Conservation (phyloP, 2,888 invertebrate species). For the Desoria tigrina region DNA sequence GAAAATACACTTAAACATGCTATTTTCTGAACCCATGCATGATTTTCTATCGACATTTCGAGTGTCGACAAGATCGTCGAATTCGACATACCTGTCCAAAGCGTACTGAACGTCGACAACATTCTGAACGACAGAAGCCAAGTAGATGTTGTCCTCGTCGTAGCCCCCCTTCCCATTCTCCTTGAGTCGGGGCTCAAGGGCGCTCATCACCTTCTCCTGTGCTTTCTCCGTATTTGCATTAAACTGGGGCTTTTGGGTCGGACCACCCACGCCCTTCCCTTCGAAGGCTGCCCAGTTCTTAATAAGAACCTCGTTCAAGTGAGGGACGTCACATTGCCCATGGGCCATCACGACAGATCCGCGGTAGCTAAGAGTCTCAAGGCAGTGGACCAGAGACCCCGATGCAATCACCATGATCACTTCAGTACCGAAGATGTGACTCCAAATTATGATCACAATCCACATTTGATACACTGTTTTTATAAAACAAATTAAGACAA, state of each 20-base stretch:
- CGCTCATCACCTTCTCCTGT: conserved; percentile 42
- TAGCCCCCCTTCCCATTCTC: conserved; percentile 35
- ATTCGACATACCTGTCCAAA: conserved; percentile 41
- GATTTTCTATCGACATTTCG: no score
- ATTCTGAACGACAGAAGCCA: conserved; percentile 52
- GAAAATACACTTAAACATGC: no score
- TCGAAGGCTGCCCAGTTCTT: conserved; percentile 53
- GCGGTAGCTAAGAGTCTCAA: conserved; percentile 50
- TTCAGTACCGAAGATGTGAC: conserved; percentile 45
- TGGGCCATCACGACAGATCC: conserved; percentile 53
- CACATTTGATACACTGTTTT: conserved; percentile 46
- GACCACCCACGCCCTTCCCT: conserved; percentile 32
- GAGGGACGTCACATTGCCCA: conserved; percentile 51
- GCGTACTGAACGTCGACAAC: conserved; percentile 53
- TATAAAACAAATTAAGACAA: no score
- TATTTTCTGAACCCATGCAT: no score
- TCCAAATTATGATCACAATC: conserved; percentile 50
- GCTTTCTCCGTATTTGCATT: conserved; percentile 38
- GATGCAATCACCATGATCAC: conserved; percentile 50
- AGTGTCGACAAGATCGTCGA: no score
- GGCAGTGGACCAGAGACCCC: conserved; percentile 48
- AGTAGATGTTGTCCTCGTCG: conserved; percentile 49
- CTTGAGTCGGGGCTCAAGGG: conserved; percentile 21
- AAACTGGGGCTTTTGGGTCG: conserved; percentile 14
- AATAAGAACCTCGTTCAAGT: conserved; percentile 52